phyloP scores from a whole-genome alignment of 1,140 invertebrate species.

The Diprion similis region DNA sequence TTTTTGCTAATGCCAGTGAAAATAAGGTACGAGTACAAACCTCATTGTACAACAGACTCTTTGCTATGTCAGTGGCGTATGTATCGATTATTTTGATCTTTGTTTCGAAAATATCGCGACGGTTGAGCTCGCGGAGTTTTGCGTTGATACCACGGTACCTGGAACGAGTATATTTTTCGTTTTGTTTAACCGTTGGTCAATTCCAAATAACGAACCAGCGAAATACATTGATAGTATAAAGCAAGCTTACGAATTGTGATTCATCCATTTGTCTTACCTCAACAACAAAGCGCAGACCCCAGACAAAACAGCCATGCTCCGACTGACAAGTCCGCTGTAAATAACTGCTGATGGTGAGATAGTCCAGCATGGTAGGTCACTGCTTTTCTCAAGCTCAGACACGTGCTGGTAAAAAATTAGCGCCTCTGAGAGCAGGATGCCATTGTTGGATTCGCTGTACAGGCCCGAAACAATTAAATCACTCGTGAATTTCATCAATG shows the following conservation, averaged over 20 bases:
- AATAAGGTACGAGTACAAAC: no score
- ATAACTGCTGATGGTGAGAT: conserved; percentile 46
- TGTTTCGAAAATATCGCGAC: conserved; percentile 16
- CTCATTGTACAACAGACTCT: conserved; percentile 38
- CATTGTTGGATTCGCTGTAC: conserved; percentile 40
- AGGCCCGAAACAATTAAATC: conserved; percentile 44
- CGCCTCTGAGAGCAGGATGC: conserved; percentile 41
- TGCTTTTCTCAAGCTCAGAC: conserved; percentile 34
- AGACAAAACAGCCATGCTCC: conserved; percentile 41
- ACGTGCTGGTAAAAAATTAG: conserved; percentile 51
- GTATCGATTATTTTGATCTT: conserved; percentile 26
- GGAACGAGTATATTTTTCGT: not conserved
- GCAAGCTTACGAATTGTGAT: conserved; percentile 10
- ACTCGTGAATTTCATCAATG: conserved; percentile 29
- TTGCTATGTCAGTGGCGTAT: conserved; percentile 38
- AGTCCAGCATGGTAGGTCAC: conserved; percentile 33
- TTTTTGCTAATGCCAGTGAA: no score
- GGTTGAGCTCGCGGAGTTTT: conserved; percentile 20
- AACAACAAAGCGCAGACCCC: conserved; percentile 46
- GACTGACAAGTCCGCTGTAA: conserved; percentile 46
- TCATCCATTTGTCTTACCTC: conserved; percentile 30
- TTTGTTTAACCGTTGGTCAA: no score
- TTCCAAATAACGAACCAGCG: not conserved
- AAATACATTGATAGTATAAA: conserved; percentile 15
- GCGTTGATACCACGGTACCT: conserved; percentile 34